A percentile compares a stretch with the other conserved stretches of the same genome.
These are phyloP conservation scores for Oasisia sp. DNA, from an alignment of 2,888 invertebrate genomes.

Conservation along the genomic window DNA sequence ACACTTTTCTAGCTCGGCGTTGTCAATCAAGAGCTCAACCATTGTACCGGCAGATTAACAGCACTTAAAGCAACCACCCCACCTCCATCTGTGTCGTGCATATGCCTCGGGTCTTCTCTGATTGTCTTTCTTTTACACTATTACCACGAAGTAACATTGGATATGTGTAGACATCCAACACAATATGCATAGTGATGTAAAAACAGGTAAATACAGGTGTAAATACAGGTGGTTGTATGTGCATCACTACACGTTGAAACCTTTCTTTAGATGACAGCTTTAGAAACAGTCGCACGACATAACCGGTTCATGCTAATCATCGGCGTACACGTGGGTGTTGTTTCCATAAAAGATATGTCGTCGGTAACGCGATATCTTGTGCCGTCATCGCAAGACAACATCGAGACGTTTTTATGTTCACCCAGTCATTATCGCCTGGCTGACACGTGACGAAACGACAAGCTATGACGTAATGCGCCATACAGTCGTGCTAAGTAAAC, in stretches of 20 bases:
- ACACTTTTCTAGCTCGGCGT: too few relatives aligned
- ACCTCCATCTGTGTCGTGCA: too few relatives aligned
- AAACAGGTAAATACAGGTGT: too few relatives aligned
- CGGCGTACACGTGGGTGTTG: background rate
- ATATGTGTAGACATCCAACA: too few relatives aligned
- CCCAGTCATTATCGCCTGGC: background rate
- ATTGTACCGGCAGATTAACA: too few relatives aligned
- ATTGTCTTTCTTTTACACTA: too few relatives aligned
- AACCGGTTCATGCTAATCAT: background rate
- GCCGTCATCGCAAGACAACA: constrained; percentile 9
- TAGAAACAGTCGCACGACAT: background rate
- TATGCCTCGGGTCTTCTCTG: too few relatives aligned
- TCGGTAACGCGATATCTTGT: background rate
- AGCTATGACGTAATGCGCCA: background rate
- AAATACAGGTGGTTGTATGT: too few relatives aligned
- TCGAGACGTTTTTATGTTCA: background rate
- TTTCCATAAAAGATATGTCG: background rate
- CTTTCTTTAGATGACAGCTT: background rate
- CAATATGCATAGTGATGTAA: too few relatives aligned
- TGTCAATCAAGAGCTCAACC: too few relatives aligned
- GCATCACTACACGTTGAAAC: background rate
- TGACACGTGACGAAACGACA: background rate
- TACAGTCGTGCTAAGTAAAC: background rate
- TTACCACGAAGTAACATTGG: too few relatives aligned
- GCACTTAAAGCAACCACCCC: too few relatives aligned